These are phyloP conservation scores for Brachionus manjavacas DNA, from an alignment of 1,140 invertebrate species.

Conservation along the genomic window DNA sequence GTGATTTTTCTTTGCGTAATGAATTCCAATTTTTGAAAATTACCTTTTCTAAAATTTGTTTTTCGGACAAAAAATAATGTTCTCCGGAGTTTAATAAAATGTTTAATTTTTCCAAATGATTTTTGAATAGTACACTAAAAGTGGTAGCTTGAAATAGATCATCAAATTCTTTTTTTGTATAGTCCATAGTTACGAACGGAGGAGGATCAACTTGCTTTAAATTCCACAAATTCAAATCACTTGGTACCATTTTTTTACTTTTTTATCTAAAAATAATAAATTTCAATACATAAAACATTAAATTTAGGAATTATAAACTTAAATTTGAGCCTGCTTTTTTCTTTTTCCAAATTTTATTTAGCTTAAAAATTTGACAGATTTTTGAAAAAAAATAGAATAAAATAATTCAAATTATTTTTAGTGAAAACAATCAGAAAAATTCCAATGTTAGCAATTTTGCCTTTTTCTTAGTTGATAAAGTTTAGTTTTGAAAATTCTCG, in stretches of 20 bases:
- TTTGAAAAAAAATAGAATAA: background rate
- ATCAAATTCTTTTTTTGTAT: background rate
- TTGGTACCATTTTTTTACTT: background rate
- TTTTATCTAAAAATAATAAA: background rate
- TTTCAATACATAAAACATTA: background rate
- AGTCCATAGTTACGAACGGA: background rate
- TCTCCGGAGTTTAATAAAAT: background rate
- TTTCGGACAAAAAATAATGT: background rate
- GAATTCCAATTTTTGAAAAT: constrained; percentile 41
- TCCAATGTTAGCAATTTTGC: background rate
- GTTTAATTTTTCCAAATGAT: background rate
- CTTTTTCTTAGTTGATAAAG: background rate
- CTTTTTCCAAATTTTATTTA: no score
- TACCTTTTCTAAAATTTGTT: constrained; percentile 5
- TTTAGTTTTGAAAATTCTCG: constrained; percentile 40
- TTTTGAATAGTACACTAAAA: background rate
- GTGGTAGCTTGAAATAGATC: background rate
- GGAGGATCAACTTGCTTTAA: background rate
- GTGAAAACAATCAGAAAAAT: background rate
- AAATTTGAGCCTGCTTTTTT: no score
- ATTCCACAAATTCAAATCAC: background rate
- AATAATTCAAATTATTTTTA: background rate
- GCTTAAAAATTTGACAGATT: background rate
- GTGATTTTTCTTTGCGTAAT: constrained; percentile 28
- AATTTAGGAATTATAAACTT: no score